A percentile compares a stretch with the other conserved stretches of the same genome.
Conservation (phyloP, 2,888 invertebrate genomes). For the Sepioteuthis lessoniana region DNA sequence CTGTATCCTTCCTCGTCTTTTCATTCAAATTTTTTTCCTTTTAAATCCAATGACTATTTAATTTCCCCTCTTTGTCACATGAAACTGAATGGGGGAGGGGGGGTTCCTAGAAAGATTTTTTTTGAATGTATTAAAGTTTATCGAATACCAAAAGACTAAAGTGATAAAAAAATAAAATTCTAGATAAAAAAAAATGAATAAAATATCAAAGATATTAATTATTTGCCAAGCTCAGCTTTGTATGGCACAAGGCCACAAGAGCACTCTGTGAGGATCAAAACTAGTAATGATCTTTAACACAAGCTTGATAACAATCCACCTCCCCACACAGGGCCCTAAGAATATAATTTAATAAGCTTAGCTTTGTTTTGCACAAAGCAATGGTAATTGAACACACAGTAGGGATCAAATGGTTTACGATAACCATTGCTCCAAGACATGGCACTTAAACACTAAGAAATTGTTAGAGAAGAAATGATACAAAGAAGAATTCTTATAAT, state of each 20-base stretch:
- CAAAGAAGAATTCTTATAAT: background rate
- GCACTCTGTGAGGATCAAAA: background rate
- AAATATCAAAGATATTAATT: background rate
- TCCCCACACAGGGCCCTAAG: background rate
- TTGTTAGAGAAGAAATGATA: background rate
- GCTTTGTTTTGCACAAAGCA: background rate
- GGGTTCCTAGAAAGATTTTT: background rate
- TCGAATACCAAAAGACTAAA: background rate
- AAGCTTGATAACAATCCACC: background rate
- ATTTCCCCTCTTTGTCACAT: background rate
- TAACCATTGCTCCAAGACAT: background rate
- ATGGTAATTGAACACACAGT: background rate
- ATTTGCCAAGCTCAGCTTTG: background rate
- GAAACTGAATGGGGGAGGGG: background rate
- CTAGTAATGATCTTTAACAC: background rate
- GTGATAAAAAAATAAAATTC: background rate
- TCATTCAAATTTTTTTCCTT: background rate
- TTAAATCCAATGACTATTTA: background rate
- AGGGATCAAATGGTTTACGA: background rate
- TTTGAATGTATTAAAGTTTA: background rate
- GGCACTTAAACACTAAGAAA: background rate
- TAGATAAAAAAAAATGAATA: background rate
- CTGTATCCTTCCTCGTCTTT: background rate
- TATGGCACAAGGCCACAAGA: background rate
- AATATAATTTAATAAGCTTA: background rate